Conservation (phyloP, 2,797 vertebrate species). For the Rhinoraja longicauda region DNA sequence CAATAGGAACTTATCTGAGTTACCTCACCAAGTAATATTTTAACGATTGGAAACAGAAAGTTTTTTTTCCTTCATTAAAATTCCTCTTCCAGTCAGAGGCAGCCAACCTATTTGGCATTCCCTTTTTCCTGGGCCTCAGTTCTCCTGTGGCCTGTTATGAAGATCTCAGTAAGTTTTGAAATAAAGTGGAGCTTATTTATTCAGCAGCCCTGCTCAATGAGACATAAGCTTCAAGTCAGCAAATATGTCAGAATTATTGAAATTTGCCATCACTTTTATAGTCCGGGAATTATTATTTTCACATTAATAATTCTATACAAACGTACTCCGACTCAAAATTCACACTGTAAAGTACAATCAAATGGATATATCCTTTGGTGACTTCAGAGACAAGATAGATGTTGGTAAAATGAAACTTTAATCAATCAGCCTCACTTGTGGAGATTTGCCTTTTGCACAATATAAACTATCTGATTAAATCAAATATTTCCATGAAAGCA, state of each 20-base stretch:
- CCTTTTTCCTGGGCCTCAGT: background rate
- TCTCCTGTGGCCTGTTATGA: background rate
- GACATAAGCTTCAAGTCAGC: background rate
- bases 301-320: constrained; percentile 12
- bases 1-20: background rate
- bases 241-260: constrained; percentile 20
- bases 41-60: background rate
- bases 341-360: background rate
- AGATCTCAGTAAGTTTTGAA: background rate
- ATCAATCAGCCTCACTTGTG: constrained; percentile 5
- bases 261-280: background rate
- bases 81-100: background rate
- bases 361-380: constrained; percentile 14
- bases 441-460: background rate
- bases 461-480: background rate
- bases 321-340: background rate
- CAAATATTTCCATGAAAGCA: background rate
- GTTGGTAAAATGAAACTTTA: background rate
- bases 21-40: background rate
- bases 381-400: background rate
- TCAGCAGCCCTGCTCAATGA: background rate
- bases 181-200: background rate
- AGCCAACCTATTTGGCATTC: background rate
- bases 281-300: background rate
- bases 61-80: background rate